Conservation (phyloP, 2,797 vertebrate species). For the Dermochelys coriacea region DNA sequence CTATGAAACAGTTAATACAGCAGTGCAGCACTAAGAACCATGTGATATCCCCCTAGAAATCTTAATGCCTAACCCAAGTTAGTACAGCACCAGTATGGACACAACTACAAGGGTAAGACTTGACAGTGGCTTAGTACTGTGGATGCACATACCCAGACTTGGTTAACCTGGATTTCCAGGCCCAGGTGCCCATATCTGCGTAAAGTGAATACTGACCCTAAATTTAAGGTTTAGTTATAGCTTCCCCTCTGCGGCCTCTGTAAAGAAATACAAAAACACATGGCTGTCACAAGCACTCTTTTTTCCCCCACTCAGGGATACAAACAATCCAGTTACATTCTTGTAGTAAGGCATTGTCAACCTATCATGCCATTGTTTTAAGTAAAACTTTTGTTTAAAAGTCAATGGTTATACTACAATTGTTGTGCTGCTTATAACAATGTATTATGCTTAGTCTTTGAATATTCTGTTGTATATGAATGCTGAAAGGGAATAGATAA, state of each 20-base stretch:
- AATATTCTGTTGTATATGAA: background rate
- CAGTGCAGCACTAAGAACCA: background rate
- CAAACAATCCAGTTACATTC: background rate
- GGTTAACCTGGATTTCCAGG: background rate
- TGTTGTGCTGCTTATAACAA: background rate
- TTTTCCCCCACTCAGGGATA: background rate
- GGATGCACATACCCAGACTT: background rate
- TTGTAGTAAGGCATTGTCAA: background rate
- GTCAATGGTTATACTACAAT: background rate
- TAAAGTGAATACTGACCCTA: background rate
- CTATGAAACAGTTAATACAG: background rate
- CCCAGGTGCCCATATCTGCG: background rate
- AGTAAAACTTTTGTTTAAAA: background rate
- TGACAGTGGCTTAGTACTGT: background rate
- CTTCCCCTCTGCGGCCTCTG: background rate
- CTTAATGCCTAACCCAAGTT: background rate
- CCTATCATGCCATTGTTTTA: background rate
- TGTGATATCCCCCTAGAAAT: background rate
- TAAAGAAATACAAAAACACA: fast-evolving
- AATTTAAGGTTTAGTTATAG: background rate
- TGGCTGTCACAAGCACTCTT: background rate
- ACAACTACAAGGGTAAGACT: background rate
- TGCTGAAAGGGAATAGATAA: background rate
- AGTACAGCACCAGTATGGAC: too few species aligned
- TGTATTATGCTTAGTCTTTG: background rate